Evolutionary conservation across 2,888 invertebrate species (phyloP).

Genomic region (Autographa gamma): DNA sequence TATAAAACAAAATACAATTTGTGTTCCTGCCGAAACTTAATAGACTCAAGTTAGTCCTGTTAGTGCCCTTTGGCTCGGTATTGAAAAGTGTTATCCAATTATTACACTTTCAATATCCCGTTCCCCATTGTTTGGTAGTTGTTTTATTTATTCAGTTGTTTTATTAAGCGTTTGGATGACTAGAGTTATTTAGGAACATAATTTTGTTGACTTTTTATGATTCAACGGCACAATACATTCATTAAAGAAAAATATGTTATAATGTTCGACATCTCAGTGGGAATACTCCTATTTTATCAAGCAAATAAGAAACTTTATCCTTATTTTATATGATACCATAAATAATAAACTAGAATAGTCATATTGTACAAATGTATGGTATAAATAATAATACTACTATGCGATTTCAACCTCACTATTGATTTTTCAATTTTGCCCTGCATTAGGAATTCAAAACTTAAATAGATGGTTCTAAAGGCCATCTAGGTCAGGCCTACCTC

Average conservation of each 20-base stretch:
- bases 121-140: background rate
- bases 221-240: no score
- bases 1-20: background rate
- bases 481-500: constrained; percentile 19
- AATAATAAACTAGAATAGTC: background rate
- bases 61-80: background rate
- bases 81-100: background rate
- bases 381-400: background rate
- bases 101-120: background rate
- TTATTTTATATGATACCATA: no score
- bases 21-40: background rate
- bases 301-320: no score
- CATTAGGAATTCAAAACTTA: background rate
- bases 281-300: no score
- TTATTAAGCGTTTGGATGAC: no score
- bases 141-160: no score
- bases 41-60: background rate
- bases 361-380: background rate
- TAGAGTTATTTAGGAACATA: no score
- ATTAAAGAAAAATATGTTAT: no score
- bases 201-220: no score
- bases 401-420: background rate
- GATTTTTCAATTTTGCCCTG: background rate
- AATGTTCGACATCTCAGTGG: no score
- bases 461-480: constrained; percentile 3